A percentile compares a stretch with the other conserved stretches of the same genome.
Conservation (phyloP, 2,113 vertebrate genomes). For the Python bivittatus region DNA sequence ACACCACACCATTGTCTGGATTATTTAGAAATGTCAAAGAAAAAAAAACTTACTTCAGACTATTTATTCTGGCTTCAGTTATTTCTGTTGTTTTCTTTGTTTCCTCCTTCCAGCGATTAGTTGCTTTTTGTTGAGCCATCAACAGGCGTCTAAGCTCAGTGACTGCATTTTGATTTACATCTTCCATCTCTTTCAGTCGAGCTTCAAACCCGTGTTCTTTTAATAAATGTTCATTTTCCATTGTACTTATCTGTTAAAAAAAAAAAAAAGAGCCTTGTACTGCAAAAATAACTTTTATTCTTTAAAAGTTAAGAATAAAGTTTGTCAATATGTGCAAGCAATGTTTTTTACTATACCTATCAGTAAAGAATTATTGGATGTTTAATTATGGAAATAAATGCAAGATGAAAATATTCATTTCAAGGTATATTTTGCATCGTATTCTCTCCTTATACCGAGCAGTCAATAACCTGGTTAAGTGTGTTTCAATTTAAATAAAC, state of each 20-base stretch:
- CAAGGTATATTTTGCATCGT: background rate
- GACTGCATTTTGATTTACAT: constrained; percentile 78
- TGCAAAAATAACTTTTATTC: background rate
- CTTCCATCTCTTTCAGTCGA: constrained; percentile 85
- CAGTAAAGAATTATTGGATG: constrained; percentile 32
- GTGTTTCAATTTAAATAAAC: constrained; percentile 1
- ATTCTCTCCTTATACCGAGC: background rate
- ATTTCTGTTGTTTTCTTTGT: constrained; percentile 77
- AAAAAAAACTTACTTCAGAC: constrained; percentile 79
- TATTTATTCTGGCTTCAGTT: constrained; percentile 79
- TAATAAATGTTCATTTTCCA: constrained; percentile 86
- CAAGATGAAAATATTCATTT: background rate
- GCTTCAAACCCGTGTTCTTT: constrained; percentile 84
- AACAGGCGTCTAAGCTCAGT: constrained; percentile 83
- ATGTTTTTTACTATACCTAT: constrained; percentile 5
- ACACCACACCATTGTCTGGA: background rate
- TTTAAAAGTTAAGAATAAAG: background rate
- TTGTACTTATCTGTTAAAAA: constrained; percentile 80
- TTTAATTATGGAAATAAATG: background rate
- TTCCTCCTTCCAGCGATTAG: constrained; percentile 88
- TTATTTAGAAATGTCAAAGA: constrained; percentile 7
- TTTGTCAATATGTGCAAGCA: constrained; percentile 28
- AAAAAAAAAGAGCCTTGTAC: background rate
- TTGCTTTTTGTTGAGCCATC: constrained; percentile 85
- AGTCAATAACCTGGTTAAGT: background rate